phyloP scores from a whole-genome alignment of 2,888 invertebrate species.

The Eupithecia pulchellata region DNA sequence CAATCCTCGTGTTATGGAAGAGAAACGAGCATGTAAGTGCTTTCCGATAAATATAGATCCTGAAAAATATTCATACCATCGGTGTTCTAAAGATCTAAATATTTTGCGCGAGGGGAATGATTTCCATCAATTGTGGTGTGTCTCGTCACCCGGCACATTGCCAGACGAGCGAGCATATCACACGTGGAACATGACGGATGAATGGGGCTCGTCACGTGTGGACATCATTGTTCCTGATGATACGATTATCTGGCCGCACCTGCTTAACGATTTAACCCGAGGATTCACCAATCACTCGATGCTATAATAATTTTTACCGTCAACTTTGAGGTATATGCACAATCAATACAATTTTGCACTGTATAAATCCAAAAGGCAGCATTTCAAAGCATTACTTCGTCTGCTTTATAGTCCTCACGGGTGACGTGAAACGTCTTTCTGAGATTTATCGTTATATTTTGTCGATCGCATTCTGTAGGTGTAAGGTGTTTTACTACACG shows the following conservation, averaged over 20 bases:
- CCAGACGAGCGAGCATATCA: constrained; percentile 68
- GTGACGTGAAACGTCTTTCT: constrained; percentile 16
- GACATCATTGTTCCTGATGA: constrained; percentile 30
- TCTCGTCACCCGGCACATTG: constrained; percentile 77
- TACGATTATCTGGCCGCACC: constrained; percentile 3
- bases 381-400: not conserved
- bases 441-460: constrained; percentile 23
- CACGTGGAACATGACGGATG: constrained; percentile 77
- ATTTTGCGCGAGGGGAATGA: constrained; percentile 44
- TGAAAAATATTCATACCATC: constrained; percentile 31
- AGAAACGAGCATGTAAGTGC: constrained; percentile 23
- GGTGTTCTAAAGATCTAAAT: constrained; percentile 40
- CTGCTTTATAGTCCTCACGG: constrained; percentile 10
- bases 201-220: constrained; percentile 75
- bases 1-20: constrained; percentile 17
- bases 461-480: constrained; percentile 21
- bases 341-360: not conserved
- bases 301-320: not conserved
- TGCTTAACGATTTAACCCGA: constrained; percentile 2
- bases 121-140: constrained; percentile 63
- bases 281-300: not conserved
- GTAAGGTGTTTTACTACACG: constrained; percentile 25
- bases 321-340: not conserved
- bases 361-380: not conserved
- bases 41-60: constrained; percentile 30